Evolutionary conservation across 2,888 invertebrate species (phyloP).

Genomic region (Synergus umbraculus): DNA sequence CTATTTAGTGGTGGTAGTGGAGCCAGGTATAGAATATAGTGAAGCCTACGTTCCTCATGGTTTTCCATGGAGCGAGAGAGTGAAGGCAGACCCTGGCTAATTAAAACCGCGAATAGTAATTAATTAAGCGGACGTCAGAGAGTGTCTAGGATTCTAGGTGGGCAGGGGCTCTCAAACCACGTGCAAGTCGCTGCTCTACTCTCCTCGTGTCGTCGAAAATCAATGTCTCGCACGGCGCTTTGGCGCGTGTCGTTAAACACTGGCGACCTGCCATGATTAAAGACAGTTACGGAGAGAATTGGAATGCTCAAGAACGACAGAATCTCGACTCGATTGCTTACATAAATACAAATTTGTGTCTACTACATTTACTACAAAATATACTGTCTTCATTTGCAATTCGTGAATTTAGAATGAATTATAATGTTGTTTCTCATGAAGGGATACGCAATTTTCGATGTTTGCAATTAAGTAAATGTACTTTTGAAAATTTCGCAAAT

Average conservation of each 20-base stretch:
- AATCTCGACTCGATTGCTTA: conserved; percentile 17
- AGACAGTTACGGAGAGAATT: conserved; percentile 39
- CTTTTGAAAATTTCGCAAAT: too few species aligned
- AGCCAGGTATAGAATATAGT: conserved; percentile 25
- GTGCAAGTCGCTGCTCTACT: neutral
- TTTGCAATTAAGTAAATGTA: too few species aligned
- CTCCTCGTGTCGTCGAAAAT: conserved; percentile 40
- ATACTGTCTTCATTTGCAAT: neutral
- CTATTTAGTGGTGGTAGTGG: neutral
- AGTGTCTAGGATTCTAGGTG: conserved; percentile 73
- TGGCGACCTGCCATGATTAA: conserved; percentile 39
- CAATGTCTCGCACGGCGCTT: conserved; percentile 47
- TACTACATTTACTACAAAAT: neutral
- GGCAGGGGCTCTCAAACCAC: conserved; percentile 71
- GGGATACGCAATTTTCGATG: too few species aligned
- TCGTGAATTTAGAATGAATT: neutral
- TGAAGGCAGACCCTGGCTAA: conserved; percentile 67
- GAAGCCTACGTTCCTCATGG: conserved; percentile 61
- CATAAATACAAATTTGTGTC: conserved; percentile 12
- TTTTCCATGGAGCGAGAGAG: conserved; percentile 61
- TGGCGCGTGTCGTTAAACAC: conserved; percentile 33
- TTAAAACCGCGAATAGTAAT: conserved; percentile 77
- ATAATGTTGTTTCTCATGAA: neutral
- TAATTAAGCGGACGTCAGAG: conserved; percentile 76
- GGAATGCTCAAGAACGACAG: conserved; percentile 28